Evolutionary conservation across 1,140 invertebrate genomes (phyloP).

Genomic region (Ruditapes philippinarum): DNA sequence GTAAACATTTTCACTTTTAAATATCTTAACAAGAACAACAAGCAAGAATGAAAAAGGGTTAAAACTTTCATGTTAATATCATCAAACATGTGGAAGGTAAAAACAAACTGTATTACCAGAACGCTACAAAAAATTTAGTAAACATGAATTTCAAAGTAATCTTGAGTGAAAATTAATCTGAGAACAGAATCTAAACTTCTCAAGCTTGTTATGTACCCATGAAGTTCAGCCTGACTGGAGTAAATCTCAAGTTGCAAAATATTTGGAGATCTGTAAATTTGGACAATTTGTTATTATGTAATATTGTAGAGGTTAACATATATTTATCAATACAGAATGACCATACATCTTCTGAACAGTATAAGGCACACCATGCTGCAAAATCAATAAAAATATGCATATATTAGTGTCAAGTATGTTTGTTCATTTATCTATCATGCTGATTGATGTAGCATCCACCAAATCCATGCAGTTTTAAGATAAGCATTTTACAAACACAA

Average conservation of each 20-base stretch:
- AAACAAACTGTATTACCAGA: conserved; percentile 66
- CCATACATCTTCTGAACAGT: no score
- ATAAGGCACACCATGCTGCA: no score
- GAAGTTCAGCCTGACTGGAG: background rate
- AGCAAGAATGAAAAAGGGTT: conserved; percentile 22
- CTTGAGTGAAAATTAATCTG: conserved; percentile 55
- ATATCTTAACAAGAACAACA: conserved; percentile 28
- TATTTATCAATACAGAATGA: no score
- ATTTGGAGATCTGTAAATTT: conserved; percentile 64
- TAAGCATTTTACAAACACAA: background rate
- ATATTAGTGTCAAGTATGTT: no score
- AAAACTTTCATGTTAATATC: conserved; percentile 41
- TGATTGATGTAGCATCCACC: no score
- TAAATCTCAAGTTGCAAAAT: conserved; percentile 53
- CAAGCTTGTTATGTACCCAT: conserved; percentile 3
- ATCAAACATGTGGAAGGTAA: conserved; percentile 41
- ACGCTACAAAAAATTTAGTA: conserved; percentile 62
- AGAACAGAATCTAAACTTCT: conserved; percentile 17
- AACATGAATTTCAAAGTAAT: conserved; percentile 57
- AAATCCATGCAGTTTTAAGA: no score
- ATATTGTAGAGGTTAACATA: no score
- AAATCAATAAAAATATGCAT: no score
- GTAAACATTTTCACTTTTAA: background rate
- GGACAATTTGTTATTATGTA: no score
- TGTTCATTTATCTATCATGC: no score